These are phyloP conservation scores for Aplocera efformata DNA, from an alignment of 2,888 invertebrate genomes.

Conservation along the genomic window DNA sequence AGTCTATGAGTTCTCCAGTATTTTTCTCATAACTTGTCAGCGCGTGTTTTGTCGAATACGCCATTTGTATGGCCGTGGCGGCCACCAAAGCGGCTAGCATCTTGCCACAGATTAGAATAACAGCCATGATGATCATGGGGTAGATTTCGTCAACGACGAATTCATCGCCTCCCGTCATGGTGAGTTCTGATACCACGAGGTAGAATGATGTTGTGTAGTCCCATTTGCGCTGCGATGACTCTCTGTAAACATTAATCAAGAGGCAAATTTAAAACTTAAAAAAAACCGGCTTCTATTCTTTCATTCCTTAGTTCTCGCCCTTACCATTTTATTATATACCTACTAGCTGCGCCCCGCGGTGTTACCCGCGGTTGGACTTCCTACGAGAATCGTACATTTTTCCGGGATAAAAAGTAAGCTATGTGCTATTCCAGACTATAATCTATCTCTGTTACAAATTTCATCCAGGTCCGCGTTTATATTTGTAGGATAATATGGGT, in stretches of 20 bases:
- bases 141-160: constrained; percentile 43
- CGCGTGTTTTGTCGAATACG: constrained; percentile 60
- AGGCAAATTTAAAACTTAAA: too few species aligned
- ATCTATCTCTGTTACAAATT: too few species aligned
- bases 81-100: constrained; percentile 63
- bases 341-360: too few species aligned
- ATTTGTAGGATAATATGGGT: too few species aligned
- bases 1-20: constrained; percentile 57
- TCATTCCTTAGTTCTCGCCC: too few species aligned
- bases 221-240: constrained; percentile 53
- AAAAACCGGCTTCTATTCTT: too few species aligned
- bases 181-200: constrained; percentile 53
- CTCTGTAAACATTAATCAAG: constrained; percentile 38
- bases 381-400: too few species aligned
- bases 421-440: too few species aligned
- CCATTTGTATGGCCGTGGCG: constrained; percentile 61
- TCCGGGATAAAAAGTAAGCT: too few species aligned
- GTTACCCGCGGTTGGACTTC: too few species aligned
- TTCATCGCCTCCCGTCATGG: constrained; percentile 65
- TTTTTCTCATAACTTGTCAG: constrained; percentile 57
- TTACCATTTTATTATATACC: too few species aligned
- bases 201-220: constrained; percentile 66
- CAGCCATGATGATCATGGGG: constrained; percentile 49
- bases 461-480: too few species aligned
- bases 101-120: constrained; percentile 60